These are phyloP conservation scores for Uropetala carovei DNA, from an alignment of 2,888 invertebrate species.

Conservation along the genomic window DNA sequence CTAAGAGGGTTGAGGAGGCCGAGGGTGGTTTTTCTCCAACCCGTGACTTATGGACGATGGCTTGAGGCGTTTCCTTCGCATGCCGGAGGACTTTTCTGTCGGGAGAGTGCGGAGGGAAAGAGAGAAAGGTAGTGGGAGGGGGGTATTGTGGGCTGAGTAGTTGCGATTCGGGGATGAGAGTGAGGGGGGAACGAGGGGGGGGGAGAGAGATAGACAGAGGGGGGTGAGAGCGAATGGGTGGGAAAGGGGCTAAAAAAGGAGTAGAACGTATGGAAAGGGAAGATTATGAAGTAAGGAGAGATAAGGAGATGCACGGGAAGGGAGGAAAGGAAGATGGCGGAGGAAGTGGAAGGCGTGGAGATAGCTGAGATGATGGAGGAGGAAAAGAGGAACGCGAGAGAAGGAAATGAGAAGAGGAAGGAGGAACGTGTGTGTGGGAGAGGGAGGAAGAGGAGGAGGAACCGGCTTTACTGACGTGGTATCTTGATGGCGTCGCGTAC, in stretches of 20 bases:
- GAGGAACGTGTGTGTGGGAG: too few species aligned
- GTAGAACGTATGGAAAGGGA: not conserved
- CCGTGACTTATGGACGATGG: conserved; percentile 50
- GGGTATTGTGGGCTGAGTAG: not conserved
- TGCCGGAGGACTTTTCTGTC: not conserved
- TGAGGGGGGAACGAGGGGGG: not conserved
- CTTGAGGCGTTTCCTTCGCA: conserved; percentile 10
- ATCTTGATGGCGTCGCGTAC: conserved; percentile 15
- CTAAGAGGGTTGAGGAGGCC: not conserved
- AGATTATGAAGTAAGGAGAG: not conserved
- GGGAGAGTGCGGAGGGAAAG: not conserved
- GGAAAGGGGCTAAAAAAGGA: not conserved
- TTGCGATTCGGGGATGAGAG: not conserved
- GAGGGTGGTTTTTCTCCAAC: not conserved
- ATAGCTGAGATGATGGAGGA: not conserved
- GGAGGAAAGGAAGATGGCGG: not conserved
- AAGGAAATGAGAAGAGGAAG: too few species aligned
- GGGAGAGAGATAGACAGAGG: not conserved
- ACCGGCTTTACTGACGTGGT: not conserved
- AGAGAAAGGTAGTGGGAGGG: not conserved
- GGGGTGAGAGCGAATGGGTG: not conserved
- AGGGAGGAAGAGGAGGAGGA: too few species aligned
- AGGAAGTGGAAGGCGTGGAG: not conserved
- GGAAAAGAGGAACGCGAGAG: not conserved
- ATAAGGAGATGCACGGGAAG: conserved; percentile 7